Percentiles rank a stretch among this genome's conserved stretches.
These are phyloP conservation scores for Cinclus mexicanus DNA, from an alignment of 2,113 vertebrate genomes.

Conservation along the genomic window DNA sequence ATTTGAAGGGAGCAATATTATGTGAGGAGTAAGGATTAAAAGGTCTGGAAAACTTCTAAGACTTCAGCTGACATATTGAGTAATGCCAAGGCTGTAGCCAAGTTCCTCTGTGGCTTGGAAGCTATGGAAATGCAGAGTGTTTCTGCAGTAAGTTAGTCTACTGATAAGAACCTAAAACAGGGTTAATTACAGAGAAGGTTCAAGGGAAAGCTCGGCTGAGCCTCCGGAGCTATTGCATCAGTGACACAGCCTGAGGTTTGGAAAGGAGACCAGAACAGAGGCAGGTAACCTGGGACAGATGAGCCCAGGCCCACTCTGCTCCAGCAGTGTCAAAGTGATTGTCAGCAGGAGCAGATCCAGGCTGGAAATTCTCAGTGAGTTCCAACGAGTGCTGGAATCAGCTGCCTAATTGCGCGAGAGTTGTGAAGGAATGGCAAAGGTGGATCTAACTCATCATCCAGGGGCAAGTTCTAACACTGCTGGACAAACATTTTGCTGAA, in stretches of 20 bases:
- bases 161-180: slow-evolving; percentile 51
- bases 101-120: slow-evolving; percentile 5
- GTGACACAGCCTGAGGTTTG: neutral
- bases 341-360: neutral
- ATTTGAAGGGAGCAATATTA: neutral
- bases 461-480: slow-evolving; percentile 52
- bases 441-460: slow-evolving; percentile 30
- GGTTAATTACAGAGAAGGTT: slow-evolving; percentile 46
- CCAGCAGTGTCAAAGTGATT: neutral
- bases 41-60: slow-evolving; percentile 40
- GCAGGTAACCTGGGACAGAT: neutral
- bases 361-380: neutral
- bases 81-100: neutral
- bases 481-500: slow-evolving; percentile 61
- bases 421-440: neutral
- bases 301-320: neutral
- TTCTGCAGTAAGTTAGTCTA: slow-evolving; percentile 34
- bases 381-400: neutral
- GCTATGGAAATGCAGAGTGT: slow-evolving; percentile 15
- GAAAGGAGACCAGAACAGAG: neutral
- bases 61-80: neutral
- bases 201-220: slow-evolving; percentile 25
- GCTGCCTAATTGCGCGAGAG: neutral
- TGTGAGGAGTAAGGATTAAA: slow-evolving; percentile 18
- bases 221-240: neutral